A percentile compares a stretch with the other conserved stretches of the same genome.
These are phyloP conservation scores for Drosophila diplacantha DNA, from an alignment of 2,888 invertebrate species.

Conservation along the genomic window DNA sequence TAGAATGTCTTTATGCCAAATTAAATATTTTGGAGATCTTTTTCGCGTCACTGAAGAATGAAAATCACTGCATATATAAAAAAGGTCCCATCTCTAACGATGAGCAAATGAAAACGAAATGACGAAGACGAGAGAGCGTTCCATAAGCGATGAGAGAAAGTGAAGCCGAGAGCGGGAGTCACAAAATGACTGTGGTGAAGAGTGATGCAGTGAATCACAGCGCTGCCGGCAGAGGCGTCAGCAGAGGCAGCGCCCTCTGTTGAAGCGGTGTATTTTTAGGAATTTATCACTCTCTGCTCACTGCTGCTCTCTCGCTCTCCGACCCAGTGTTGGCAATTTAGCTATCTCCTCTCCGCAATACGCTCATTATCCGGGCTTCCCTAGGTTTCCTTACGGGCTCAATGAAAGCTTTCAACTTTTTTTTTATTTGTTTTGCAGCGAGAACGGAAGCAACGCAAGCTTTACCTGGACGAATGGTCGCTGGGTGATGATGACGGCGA, in stretches of 20 bases:
- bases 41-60: neutral
- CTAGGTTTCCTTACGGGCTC: conserved; percentile 15
- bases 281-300: conserved; percentile 28
- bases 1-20: neutral
- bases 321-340: conserved; percentile 5
- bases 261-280: conserved; percentile 38
- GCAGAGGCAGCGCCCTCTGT: conserved; percentile 25
- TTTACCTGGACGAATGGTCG: conserved; percentile 95
- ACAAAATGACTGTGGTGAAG: conserved; percentile 40
- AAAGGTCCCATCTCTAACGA: conserved; percentile 2
- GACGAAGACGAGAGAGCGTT: conserved; percentile 42
- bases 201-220: conserved; percentile 35
- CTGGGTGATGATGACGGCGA: conserved; percentile 89
- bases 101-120: conserved; percentile 63
- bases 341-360: neutral
- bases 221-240: conserved; percentile 5
- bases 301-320: conserved; percentile 16
- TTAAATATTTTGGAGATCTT: neutral
- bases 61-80: neutral
- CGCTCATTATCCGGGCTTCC: conserved; percentile 28
- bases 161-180: conserved; percentile 16
- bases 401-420: conserved; percentile 1
- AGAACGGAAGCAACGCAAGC: conserved; percentile 93
- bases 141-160: conserved; percentile 17
- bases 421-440: conserved; percentile 80